Percentiles rank a stretch among this genome's conserved stretches.
Evolutionary conservation across 2,113 vertebrate species (phyloP).

Genomic region (Lethenteron camtschaticum): DNA sequence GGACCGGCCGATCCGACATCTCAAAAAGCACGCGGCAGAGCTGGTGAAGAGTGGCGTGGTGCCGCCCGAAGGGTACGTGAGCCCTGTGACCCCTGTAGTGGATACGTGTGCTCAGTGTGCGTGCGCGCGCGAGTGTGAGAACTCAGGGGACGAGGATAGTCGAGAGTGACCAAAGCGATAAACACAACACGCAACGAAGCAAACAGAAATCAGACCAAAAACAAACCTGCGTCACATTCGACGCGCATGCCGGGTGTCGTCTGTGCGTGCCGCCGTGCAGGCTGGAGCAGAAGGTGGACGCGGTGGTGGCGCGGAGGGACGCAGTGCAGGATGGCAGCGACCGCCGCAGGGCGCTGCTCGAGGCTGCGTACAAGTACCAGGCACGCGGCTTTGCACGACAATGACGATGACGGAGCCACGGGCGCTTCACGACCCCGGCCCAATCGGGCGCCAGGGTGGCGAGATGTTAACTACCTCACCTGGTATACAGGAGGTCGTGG

Average conservation of each 20-base stretch:
- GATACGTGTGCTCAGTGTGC: no score
- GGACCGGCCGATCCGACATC: slow-evolving; percentile 25
- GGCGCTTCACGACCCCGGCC: no score
- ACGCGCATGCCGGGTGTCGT: not conserved
- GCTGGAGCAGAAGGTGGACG: slow-evolving; percentile 27
- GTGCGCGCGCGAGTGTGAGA: not conserved
- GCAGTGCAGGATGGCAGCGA: slow-evolving; percentile 26
- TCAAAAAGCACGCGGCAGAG: slow-evolving; percentile 23
- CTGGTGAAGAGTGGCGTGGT: slow-evolving; percentile 16
- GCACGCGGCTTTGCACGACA: slow-evolving; percentile 16
- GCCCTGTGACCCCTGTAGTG: no score
- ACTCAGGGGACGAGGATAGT: no score
- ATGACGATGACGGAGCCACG: no score
- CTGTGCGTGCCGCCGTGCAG: slow-evolving; percentile 16
- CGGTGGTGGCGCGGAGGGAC: slow-evolving; percentile 20
- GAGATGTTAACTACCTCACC: no score
- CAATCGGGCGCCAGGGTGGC: no score
- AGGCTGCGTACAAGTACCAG: slow-evolving; percentile 42
- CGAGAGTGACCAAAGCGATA: no score
- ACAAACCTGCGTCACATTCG: not conserved
- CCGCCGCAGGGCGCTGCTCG: slow-evolving; percentile 23
- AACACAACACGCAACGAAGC: not conserved
- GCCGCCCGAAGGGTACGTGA: no score
- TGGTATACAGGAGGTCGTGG: no score
- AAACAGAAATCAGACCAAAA: slow-evolving; percentile 1